phyloP scores from a whole-genome alignment of 2,888 invertebrate genomes.

The Osedax fenrisi region DNA sequence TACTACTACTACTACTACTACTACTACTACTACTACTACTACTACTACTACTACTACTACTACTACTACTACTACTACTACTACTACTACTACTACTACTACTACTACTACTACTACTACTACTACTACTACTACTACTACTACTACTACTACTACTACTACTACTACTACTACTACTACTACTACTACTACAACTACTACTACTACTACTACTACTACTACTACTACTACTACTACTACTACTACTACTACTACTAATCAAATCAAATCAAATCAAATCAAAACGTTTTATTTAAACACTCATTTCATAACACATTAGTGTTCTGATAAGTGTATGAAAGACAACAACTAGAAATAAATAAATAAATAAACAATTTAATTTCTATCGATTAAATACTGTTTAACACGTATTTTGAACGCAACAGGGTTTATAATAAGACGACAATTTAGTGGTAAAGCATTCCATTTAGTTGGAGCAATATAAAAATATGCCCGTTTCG shows the following conservation, averaged over 20 bases:
- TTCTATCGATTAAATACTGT: too few relatives aligned
- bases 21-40: neutral
- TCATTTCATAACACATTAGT: too few relatives aligned
- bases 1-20: slow-evolving; percentile 2
- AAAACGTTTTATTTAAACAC: too few relatives aligned
- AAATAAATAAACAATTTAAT: too few relatives aligned
- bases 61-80: neutral
- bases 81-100: neutral
- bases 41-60: neutral
- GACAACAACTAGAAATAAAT: too few relatives aligned
- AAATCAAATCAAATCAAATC: too few relatives aligned
- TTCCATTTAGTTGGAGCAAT: too few relatives aligned
- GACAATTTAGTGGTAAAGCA: too few relatives aligned
- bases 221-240: neutral
- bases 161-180: neutral
- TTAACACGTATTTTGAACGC: too few relatives aligned
- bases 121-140: slow-evolving; percentile 2
- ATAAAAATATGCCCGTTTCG: too few relatives aligned
- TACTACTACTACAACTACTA: neutral
- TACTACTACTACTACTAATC: neutral
- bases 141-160: neutral
- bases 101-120: neutral
- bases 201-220: neutral
- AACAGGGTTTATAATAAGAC: too few relatives aligned
- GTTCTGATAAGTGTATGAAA: too few relatives aligned